Conservation (phyloP, 1,140 invertebrate species). For the Kradibia gibbosae region DNA sequence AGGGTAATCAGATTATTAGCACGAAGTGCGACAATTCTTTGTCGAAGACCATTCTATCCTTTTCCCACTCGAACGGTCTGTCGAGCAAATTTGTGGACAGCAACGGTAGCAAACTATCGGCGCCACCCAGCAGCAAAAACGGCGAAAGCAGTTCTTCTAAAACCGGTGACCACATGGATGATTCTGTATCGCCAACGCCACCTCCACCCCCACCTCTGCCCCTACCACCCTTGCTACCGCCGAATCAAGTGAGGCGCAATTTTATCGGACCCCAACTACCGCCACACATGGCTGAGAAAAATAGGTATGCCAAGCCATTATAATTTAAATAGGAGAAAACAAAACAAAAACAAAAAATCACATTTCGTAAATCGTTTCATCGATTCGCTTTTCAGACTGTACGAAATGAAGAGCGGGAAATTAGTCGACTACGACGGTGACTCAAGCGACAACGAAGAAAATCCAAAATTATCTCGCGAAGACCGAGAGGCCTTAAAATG, state of each 20-base stretch:
- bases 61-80: conserved; percentile 36
- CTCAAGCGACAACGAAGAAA: conserved; percentile 69
- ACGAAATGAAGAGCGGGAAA: conserved; percentile 57
- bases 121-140: conserved; percentile 20
- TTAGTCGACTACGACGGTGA: conserved; percentile 67
- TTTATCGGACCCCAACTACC: conserved; percentile 66
- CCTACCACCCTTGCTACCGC: conserved; percentile 1
- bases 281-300: conserved; percentile 58
- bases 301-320: conserved; percentile 35
- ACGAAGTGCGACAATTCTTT: conserved; percentile 28
- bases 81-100: conserved; percentile 24
- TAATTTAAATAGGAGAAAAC: too few species aligned
- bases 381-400: conserved; percentile 23
- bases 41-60: background rate
- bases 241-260: conserved; percentile 53
- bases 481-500: conserved; percentile 29
- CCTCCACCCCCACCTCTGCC: conserved; percentile 40
- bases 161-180: background rate
- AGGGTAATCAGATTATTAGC: conserved; percentile 48
- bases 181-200: conserved; percentile 39
- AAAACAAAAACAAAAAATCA: too few species aligned
- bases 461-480: background rate
- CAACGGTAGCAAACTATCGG: conserved; percentile 50
- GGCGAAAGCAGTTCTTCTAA: conserved; percentile 7
- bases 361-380: too few species aligned